Base-by-base conservation (phyloP, 2,888 invertebrate species). In the Agrenia bidenticulata region DNA sequence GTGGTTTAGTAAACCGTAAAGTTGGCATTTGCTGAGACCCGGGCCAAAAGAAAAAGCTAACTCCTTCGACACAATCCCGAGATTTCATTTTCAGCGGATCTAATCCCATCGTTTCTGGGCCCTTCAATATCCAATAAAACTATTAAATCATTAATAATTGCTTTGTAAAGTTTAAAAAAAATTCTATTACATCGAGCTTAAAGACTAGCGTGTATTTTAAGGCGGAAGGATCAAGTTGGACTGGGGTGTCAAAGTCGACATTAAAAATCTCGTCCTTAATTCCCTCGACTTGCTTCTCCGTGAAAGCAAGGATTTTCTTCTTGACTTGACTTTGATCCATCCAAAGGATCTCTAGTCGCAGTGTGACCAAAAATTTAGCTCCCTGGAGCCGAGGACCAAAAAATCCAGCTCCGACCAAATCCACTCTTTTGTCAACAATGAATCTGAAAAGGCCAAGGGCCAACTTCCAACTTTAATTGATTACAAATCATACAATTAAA, bases 1-100 rank as follows among this genome's bases (percentile, higher is more conserved):
- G n/a, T n/a, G n/a, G n/a, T n/a, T n/a, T n/a, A n/a, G n/a, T n/a
- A n/a, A n/a, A n/a, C n/a, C n/a, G n/a, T n/a, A n/a, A n/a, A n/a
- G n/a, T n/a, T 37, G 60, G 60, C 60, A 60, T 60, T 51, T 60
- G 60, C 15, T 51, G 60, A 4, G 60, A 60, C 13, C 60, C 51
- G 23, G 23, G 7, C 41, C 37, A 5, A 37, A 60, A 60, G 1
- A 37, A 49, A 23, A 60, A 60, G 19, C 24, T 50, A 9, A 60
- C 24, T 23, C 51, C 51, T 19, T 60, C 37, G 1, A 60, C 60
- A n/a, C 37, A 51, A 51, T 37, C 37, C 23, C 49, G 21, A 11
- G 49, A 26, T 26, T 19, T 2, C 23, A 51, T 32, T 7, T 19
- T 51, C 2, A 37, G 27, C 7, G 21, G 51, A 21, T 60, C 60